A percentile compares a stretch with the other conserved stretches of the same genome.
Conservation (phyloP, 2,797 vertebrate species). For the Smutsia temminckii region DNA sequence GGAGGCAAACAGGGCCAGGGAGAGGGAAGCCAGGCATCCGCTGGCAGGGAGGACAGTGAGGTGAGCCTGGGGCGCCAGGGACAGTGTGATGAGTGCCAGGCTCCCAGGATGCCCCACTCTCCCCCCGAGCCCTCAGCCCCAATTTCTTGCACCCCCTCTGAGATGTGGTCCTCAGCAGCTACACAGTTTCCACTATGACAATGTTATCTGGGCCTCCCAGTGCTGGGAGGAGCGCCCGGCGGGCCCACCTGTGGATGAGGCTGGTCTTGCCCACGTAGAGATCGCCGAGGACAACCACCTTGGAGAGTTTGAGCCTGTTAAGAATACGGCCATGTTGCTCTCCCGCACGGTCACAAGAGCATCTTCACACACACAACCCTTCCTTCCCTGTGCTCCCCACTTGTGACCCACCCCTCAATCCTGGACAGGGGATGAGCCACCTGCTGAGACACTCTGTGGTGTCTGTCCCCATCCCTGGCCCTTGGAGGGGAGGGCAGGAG, state of each 20-base stretch:
- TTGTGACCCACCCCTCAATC: neutral
- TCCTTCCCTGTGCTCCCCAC: neutral
- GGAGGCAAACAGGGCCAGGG: neutral
- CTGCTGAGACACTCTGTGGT: neutral
- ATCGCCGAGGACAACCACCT: slow-evolving; percentile 95
- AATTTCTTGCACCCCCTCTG: neutral
- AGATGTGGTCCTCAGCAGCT: neutral
- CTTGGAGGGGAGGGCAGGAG: neutral
- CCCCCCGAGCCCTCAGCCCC: neutral
- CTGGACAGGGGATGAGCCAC: neutral
- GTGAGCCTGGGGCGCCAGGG: rapidly evolving
- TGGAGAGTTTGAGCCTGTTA: slow-evolving; percentile 91
- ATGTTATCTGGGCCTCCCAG: neutral
- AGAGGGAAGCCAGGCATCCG: neutral
- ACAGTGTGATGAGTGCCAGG: neutral
- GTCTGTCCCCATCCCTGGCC: neutral
- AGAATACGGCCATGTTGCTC: slow-evolving; percentile 1
- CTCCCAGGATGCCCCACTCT: neutral
- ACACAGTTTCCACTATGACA: rapidly evolving
- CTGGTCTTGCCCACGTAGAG: slow-evolving; percentile 96
- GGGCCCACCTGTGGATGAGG: slow-evolving; percentile 92
- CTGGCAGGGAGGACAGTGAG: neutral
- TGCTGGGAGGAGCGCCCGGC: rapidly evolving
- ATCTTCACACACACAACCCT: neutral
- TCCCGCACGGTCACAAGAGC: neutral